These are phyloP conservation scores for Acromyrmex charruanus DNA, from an alignment of 1,140 invertebrate species.

Conservation along the genomic window DNA sequence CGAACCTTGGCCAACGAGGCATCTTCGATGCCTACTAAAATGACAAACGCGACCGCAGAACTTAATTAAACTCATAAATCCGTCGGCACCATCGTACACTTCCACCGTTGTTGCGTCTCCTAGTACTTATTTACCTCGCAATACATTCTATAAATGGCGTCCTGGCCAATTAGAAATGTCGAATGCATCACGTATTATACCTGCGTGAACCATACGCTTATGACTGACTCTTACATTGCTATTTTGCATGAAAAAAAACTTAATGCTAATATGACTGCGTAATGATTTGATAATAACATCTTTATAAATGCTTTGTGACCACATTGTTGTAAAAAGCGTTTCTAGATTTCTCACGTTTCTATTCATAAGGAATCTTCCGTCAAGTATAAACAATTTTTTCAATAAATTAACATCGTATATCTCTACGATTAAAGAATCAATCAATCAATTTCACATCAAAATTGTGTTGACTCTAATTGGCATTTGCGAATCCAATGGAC, in stretches of 20 bases:
- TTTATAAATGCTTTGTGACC: slow-evolving; percentile 7
- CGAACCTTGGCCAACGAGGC: slow-evolving; percentile 75
- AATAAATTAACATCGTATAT: background rate
- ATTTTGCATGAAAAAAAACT: slow-evolving; percentile 38
- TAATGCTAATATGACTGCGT: slow-evolving; percentile 31
- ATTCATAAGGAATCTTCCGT: background rate
- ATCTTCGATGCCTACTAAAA: slow-evolving; percentile 81
- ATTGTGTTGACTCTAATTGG: background rate
- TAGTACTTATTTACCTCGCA: slow-evolving; percentile 77
- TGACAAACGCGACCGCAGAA: slow-evolving; percentile 85
- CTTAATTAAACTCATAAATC: slow-evolving; percentile 86
- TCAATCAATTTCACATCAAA: background rate
- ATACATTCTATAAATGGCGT: slow-evolving; percentile 50
- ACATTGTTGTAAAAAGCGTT: background rate
- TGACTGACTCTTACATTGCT: slow-evolving; percentile 7
- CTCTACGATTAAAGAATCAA: background rate
- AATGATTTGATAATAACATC: slow-evolving; percentile 44
- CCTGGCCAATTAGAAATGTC: slow-evolving; percentile 57
- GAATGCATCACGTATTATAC: slow-evolving; percentile 35
- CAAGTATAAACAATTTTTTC: background rate
- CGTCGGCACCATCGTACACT: slow-evolving; percentile 74
- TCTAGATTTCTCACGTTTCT: background rate
- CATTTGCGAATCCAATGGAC: too few relatives aligned
- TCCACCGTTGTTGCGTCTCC: slow-evolving; percentile 74
- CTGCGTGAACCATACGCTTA: background rate